Evolutionary conservation across 1,140 invertebrate genomes (phyloP).

Genomic region (Gryon sp.): DNA sequence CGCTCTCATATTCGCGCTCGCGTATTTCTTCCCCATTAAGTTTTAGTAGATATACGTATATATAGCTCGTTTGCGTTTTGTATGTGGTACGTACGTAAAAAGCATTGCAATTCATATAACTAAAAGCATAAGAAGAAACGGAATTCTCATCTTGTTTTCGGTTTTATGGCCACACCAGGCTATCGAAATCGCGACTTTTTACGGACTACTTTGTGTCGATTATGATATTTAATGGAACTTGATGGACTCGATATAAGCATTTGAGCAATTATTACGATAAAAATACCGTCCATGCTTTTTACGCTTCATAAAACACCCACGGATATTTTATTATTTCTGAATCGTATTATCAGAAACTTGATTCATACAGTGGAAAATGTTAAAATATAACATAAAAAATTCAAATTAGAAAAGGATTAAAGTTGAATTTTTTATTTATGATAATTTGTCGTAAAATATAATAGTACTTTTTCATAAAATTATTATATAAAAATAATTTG

Average conservation of each 20-base stretch:
- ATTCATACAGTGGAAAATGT: too few relatives aligned
- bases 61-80: slow-evolving; percentile 33
- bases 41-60: slow-evolving; percentile 51
- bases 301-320: too few relatives aligned
- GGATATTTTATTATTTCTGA: too few relatives aligned
- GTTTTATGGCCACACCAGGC: slow-evolving; percentile 11
- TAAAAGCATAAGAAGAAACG: slow-evolving; percentile 7
- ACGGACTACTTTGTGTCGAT: slow-evolving; percentile 26
- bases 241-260: neutral
- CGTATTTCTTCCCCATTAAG: slow-evolving; percentile 57
- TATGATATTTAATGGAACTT: slow-evolving; percentile 19
- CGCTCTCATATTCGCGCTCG: slow-evolving; percentile 52
- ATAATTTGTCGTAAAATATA: too few relatives aligned
- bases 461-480: too few relatives aligned
- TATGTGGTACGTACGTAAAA: slow-evolving; percentile 25
- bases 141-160: slow-evolving; percentile 9
- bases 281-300: too few relatives aligned
- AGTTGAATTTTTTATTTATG: too few relatives aligned
- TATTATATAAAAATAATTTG: too few relatives aligned
- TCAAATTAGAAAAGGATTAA: too few relatives aligned
- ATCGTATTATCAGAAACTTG: too few relatives aligned
- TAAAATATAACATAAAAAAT: too few relatives aligned
- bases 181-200: slow-evolving; percentile 6
- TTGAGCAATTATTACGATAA: slow-evolving; percentile 1
- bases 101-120: slow-evolving; percentile 43